Evolutionary conservation across 2,797 vertebrate genomes (phyloP).

Genomic region (Taenioides sp.): DNA sequence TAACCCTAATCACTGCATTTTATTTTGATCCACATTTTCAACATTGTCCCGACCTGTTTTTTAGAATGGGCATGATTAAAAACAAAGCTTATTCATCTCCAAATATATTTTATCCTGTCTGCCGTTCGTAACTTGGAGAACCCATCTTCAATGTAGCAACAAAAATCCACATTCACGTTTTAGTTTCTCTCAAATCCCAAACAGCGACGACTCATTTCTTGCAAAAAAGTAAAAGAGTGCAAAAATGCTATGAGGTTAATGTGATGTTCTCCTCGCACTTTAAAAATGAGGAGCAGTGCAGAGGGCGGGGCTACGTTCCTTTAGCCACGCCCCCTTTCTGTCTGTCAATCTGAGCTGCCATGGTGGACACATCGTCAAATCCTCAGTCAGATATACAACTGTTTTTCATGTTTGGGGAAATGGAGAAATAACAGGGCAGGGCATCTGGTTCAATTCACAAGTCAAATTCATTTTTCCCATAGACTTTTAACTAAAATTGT

Average conservation of each 20-base stretch:
- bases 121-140: constrained; percentile 39
- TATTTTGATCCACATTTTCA: neutral
- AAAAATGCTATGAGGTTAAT: constrained; percentile 87
- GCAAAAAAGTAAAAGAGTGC: constrained; percentile 81
- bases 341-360: constrained; percentile 78
- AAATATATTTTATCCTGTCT: constrained; percentile 58
- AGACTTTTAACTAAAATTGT: neutral
- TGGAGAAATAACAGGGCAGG: neutral
- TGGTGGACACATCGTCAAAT: constrained; percentile 76
- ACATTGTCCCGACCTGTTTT: neutral
- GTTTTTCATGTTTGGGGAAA: constrained; percentile 43
- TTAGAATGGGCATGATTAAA: constrained; percentile 45
- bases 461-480: neutral
- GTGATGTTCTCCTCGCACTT: constrained; percentile 75
- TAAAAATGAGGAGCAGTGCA: constrained; percentile 75
- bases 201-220: constrained; percentile 55
- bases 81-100: constrained; percentile 67
- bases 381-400: constrained; percentile 63
- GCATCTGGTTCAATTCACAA: neutral
- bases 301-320: constrained; percentile 70
- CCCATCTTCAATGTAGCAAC: constrained; percentile 42
- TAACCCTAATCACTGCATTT: neutral
- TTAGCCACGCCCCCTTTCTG: constrained; percentile 69
- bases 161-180: constrained; percentile 20
- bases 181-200: neutral